phyloP scores from a whole-genome alignment of 2,113 vertebrate genomes.

The Acrocephalus arundinaceus region DNA sequence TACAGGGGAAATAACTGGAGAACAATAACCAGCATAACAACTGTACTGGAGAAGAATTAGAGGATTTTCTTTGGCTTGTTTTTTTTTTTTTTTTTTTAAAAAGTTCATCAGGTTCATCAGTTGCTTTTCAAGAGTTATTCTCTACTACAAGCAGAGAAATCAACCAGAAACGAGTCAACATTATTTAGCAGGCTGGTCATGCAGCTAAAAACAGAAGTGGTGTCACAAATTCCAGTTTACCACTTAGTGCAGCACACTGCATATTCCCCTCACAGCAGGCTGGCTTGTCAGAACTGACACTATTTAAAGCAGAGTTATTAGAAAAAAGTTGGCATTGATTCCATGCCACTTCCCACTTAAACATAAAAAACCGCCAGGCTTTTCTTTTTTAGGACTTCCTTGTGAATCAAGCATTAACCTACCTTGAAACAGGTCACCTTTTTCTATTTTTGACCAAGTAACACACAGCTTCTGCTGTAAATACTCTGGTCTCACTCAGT shows the following conservation, averaged over 20 bases:
- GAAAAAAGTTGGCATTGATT: background rate
- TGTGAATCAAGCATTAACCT: background rate
- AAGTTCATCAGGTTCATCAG: constrained; percentile 5
- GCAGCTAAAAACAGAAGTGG: background rate
- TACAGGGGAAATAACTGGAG: background rate
- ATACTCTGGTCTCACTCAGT: background rate
- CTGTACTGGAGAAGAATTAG: background rate
- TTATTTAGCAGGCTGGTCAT: constrained; percentile 7
- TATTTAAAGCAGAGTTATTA: background rate
- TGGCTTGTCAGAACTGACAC: background rate
- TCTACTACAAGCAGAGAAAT: background rate
- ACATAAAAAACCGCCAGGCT: fast-evolving
- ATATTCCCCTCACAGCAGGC: background rate
- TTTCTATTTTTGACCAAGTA: background rate
- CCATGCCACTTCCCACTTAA: background rate
- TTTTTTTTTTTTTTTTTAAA: background rate
- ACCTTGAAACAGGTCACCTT: background rate
- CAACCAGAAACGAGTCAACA: constrained; percentile 2
- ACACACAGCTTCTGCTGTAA: background rate
- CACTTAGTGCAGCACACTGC: background rate
- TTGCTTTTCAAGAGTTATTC: background rate
- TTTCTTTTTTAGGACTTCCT: background rate
- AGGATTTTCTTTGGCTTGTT: background rate
- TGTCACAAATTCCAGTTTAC: background rate
- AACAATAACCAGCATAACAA: background rate